Percentiles rank a stretch among this genome's conserved stretches.
Conservation (phyloP, 1,140 invertebrate species). For the Cotesia vestalis region DNA sequence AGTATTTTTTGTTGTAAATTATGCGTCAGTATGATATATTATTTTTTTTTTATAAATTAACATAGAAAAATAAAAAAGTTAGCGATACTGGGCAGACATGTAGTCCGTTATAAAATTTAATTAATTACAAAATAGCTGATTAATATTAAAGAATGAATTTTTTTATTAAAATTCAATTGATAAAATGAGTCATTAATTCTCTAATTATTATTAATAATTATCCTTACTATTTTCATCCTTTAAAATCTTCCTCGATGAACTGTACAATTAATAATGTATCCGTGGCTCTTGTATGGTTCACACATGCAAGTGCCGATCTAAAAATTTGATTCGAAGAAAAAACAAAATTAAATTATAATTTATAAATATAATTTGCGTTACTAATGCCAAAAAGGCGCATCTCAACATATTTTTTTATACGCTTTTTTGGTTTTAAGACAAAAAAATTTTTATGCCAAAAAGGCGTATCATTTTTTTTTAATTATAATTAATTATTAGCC, state of each 20-base stretch:
- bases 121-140: no score
- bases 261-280: constrained; percentile 47
- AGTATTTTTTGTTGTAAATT: background rate
- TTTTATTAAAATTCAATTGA: background rate
- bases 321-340: constrained; percentile 30
- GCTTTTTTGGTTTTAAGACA: no score
- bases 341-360: constrained; percentile 9
- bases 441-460: no score
- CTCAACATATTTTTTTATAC: no score
- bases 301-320: constrained; percentile 36
- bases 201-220: constrained; percentile 30
- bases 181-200: background rate
- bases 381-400: no score
- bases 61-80: constrained; percentile 11
- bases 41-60: background rate
- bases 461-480: no score
- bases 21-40: background rate
- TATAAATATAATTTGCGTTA: background rate
- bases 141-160: background rate
- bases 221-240: constrained; percentile 23
- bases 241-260: constrained; percentile 30
- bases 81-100: constrained; percentile 26
- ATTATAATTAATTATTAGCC: no score
- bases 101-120: background rate
- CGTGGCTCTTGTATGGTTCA: constrained; percentile 40